These are phyloP conservation scores for Nyctalus aviator DNA, from an alignment of 2,797 vertebrate genomes.

Conservation along the genomic window DNA sequence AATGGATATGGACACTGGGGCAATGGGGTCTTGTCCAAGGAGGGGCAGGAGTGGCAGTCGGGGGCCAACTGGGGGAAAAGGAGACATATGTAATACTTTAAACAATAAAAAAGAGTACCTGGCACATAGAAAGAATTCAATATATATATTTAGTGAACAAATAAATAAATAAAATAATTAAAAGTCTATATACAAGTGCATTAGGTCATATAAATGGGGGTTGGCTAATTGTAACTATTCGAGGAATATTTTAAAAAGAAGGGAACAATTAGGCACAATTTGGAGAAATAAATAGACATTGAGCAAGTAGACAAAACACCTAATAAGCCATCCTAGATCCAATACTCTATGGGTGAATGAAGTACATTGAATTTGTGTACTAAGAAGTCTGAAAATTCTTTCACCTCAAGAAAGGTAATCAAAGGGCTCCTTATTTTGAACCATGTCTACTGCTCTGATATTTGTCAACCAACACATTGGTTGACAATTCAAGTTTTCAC, in stretches of 20 bases:
- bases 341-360: background rate
- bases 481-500: background rate
- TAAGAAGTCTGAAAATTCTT: conserved; percentile 8
- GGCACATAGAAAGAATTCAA: background rate
- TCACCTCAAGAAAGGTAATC: background rate
- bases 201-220: background rate
- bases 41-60: too few species aligned
- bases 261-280: conserved; percentile 12
- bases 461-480: background rate
- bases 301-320: conserved; percentile 12
- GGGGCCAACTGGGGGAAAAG: too few species aligned
- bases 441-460: background rate
- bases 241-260: conserved; percentile 31
- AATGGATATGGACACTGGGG: too few species aligned
- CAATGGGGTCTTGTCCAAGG: too few species aligned
- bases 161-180: conserved; percentile 1
- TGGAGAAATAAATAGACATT: conserved; percentile 6
- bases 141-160: background rate
- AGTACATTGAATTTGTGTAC: conserved; percentile 51
- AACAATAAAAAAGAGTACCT: too few species aligned
- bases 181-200: background rate
- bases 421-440: conserved; percentile 8
- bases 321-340: background rate
- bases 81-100: too few species aligned
- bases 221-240: background rate